These are phyloP conservation scores for Saimiri boliviensis DNA, from an alignment of 2,113 vertebrate genomes.

Conservation along the genomic window DNA sequence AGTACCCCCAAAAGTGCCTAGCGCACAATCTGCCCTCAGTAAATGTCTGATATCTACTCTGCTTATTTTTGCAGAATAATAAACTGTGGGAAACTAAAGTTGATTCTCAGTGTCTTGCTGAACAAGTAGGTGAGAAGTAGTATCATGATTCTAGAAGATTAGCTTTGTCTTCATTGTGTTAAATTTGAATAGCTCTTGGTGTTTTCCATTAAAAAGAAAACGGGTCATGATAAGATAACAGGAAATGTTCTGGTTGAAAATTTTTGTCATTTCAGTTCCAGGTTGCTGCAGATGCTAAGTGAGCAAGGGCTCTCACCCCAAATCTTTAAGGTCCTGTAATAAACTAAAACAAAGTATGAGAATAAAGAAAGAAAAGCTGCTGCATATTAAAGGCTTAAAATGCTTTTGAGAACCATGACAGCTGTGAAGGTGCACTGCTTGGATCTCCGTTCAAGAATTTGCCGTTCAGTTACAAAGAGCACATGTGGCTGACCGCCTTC, in stretches of 20 bases:
- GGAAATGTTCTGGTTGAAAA: not conserved
- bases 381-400: not conserved
- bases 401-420: not conserved
- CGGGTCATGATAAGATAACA: not conserved
- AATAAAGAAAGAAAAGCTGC: not conserved
- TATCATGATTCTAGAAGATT: not conserved
- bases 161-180: not conserved
- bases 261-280: not conserved
- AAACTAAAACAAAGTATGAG: not conserved
- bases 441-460: not conserved
- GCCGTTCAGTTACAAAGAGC: not conserved
- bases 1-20: not conserved
- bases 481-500: not conserved
- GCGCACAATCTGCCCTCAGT: not conserved
- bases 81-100: not conserved
- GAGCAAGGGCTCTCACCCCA: not conserved
- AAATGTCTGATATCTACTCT: not conserved
- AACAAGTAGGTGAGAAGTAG: not conserved
- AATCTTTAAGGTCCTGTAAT: not conserved
- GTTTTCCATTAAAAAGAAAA: not conserved
- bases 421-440: not conserved
- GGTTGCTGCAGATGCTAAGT: not conserved
- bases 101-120: not conserved
- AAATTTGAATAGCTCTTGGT: not conserved
- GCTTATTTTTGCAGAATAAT: not conserved